Percentiles rank a stretch among this genome's conserved stretches.
These are phyloP conservation scores for Altica lythri DNA, from an alignment of 2,888 invertebrate species.

Conservation along the genomic window DNA sequence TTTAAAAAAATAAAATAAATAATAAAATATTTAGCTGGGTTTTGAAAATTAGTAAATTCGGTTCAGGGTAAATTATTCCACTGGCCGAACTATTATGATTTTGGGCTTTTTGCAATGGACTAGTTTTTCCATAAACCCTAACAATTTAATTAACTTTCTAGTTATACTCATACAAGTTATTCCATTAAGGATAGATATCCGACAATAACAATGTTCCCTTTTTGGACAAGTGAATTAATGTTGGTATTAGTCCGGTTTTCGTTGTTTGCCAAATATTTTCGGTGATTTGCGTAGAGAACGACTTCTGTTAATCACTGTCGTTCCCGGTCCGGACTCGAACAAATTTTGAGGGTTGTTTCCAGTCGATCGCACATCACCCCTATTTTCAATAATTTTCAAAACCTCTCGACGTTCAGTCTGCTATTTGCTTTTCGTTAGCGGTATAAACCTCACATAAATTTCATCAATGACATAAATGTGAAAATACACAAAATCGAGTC, in stretches of 20 bases:
- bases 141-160: too few species aligned
- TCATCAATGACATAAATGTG: constrained; percentile 1
- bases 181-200: not conserved
- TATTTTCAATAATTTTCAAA: constrained; percentile 14
- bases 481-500: too few species aligned
- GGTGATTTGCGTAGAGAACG: constrained; percentile 37
- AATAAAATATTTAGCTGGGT: too few species aligned
- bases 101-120: too few species aligned
- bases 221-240: constrained; percentile 25
- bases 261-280: constrained; percentile 32
- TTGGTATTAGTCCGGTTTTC: constrained; percentile 23
- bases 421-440: constrained; percentile 12
- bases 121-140: too few species aligned
- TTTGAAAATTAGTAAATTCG: too few species aligned
- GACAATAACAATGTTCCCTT: constrained; percentile 14
- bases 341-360: constrained; percentile 38
- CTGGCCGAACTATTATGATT: too few species aligned
- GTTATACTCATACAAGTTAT: too few species aligned
- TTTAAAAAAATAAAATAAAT: too few species aligned
- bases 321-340: constrained; percentile 35
- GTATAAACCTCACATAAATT: not conserved
- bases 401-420: not conserved
- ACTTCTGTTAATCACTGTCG: constrained; percentile 41
- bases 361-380: constrained; percentile 32
- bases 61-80: too few species aligned